These are phyloP conservation scores for Danio choprae DNA, from an alignment of 2,797 vertebrate species.

Conservation along the genomic window DNA sequence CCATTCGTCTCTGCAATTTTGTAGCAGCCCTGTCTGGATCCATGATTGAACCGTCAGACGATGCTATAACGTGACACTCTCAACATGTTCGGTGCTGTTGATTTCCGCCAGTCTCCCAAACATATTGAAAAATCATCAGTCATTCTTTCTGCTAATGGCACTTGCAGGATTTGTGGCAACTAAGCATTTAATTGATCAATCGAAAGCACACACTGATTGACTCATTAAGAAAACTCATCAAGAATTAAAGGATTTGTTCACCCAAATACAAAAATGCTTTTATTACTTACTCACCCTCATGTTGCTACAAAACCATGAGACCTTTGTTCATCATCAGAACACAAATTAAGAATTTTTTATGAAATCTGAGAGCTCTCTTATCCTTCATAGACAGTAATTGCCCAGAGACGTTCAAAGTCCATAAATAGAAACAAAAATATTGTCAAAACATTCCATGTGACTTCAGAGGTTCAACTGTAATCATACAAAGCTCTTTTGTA, in stretches of 20 bases:
- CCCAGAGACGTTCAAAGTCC: too few species aligned
- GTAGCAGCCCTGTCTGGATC: neutral
- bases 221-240: constrained; percentile 23
- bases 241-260: neutral
- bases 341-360: too few species aligned
- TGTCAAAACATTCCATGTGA: too few species aligned
- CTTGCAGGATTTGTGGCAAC: constrained; percentile 48
- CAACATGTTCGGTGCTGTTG: neutral
- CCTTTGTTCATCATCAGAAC: too few species aligned
- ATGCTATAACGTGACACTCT: neutral
- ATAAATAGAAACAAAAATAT: too few species aligned
- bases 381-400: too few species aligned
- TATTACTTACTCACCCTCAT: too few species aligned
- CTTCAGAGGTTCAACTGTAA: too few species aligned
- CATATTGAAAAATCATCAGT: constrained; percentile 41
- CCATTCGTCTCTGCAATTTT: neutral
- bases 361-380: too few species aligned
- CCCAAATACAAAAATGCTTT: too few species aligned
- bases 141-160: constrained; percentile 15
- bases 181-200: constrained; percentile 45
- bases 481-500: too few species aligned
- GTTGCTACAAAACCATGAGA: too few species aligned
- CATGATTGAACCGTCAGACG: neutral
- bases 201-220: neutral
- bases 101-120: neutral